A percentile compares a stretch with the other conserved stretches of the same genome.
Conservation (phyloP, 2,797 vertebrate species). For the Thalassophryne amazonica region DNA sequence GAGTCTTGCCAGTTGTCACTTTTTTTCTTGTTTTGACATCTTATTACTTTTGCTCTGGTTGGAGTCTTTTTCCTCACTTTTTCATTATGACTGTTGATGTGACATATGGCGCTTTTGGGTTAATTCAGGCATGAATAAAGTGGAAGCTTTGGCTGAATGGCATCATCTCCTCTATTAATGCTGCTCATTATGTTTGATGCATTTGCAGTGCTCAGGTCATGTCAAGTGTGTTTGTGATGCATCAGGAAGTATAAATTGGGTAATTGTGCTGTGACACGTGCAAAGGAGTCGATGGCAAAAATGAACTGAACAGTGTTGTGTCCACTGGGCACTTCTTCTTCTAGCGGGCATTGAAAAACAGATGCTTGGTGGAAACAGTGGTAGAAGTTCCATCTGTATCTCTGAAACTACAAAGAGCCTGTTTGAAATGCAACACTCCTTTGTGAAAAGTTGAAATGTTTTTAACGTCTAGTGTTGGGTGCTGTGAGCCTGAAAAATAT, state of each 20-base stretch:
- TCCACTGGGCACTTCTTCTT: slow-evolving; percentile 42
- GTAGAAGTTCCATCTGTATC: slow-evolving; percentile 58
- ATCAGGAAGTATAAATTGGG: slow-evolving; percentile 15
- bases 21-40: too few species aligned
- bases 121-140: too few species aligned
- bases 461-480: slow-evolving; percentile 31
- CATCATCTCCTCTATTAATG: too few species aligned
- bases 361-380: slow-evolving; percentile 52
- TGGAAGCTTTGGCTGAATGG: too few species aligned
- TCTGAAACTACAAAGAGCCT: slow-evolving; percentile 43
- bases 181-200: background rate
- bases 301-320: slow-evolving; percentile 16
- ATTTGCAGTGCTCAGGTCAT: background rate
- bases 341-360: slow-evolving; percentile 49
- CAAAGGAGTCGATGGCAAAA: slow-evolving; percentile 36
- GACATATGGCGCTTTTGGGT: background rate
- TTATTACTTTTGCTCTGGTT: too few species aligned
- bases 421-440: slow-evolving; percentile 43
- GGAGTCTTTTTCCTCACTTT: background rate
- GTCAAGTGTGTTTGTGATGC: background rate
- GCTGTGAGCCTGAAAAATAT: slow-evolving; percentile 28
- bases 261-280: slow-evolving; percentile 45
- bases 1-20: too few species aligned
- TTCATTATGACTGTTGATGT: background rate
- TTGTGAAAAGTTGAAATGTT: slow-evolving; percentile 51